Percentiles rank a stretch among this genome's conserved stretches.
Conservation (phyloP, 2,888 invertebrate species). For the Smittia aterrima region DNA sequence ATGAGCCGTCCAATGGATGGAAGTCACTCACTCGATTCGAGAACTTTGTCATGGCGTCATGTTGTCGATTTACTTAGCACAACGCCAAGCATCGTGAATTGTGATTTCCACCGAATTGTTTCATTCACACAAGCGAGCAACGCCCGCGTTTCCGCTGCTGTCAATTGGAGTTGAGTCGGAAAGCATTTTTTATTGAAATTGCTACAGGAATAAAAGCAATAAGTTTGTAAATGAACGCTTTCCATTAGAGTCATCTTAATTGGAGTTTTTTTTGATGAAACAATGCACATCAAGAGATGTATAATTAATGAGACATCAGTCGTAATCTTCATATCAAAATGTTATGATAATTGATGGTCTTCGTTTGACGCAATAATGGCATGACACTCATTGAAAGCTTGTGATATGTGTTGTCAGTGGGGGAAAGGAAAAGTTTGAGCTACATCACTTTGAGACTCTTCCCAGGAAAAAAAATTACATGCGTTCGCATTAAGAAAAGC, state of each 20-base stretch:
- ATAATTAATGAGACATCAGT: conserved; percentile 28
- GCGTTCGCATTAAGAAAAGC: not conserved
- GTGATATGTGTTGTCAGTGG: conserved; percentile 5
- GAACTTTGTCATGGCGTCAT: conserved; percentile 26
- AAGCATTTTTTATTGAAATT: conserved; percentile 24
- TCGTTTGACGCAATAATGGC: conserved; percentile 26
- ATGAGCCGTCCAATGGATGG: conserved; percentile 16
- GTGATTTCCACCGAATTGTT: not conserved
- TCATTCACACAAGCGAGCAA: conserved; percentile 14
- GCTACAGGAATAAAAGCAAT: conserved; percentile 23
- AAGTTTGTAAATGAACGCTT: conserved; percentile 22
- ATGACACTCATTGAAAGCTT: not conserved
- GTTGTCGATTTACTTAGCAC: conserved; percentile 22
- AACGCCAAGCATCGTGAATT: conserved; percentile 16
- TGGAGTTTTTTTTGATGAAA: conserved; percentile 31
- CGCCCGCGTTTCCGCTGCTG: conserved; percentile 41
- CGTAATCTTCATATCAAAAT: conserved; percentile 23
- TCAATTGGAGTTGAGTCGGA: conserved; percentile 23
- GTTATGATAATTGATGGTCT: conserved; percentile 36
- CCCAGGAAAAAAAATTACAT: conserved; percentile 5
- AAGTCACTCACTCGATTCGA: not conserved
- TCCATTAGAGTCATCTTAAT: conserved; percentile 37
- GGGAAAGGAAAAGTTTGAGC: not conserved
- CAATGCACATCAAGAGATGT: conserved; percentile 19
- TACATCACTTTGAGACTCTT: not conserved